A percentile compares a stretch with the other conserved stretches of the same genome.
Evolutionary conservation across 2,888 invertebrate species (phyloP).

Genomic region (Cheiracanthium punctorium): DNA sequence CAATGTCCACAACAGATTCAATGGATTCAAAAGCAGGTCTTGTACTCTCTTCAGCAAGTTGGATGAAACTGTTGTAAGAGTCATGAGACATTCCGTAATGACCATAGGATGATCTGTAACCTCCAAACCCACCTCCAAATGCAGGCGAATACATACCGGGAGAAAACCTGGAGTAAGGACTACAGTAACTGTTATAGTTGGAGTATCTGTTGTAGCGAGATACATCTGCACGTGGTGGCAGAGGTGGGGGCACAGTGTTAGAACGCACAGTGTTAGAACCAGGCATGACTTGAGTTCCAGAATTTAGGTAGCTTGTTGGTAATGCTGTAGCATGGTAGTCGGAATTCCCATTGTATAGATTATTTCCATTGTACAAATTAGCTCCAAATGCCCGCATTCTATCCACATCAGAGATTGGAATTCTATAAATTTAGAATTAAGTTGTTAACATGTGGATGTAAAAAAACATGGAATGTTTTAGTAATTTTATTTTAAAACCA

Average conservation of each 20-base stretch:
- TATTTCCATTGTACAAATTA: background rate
- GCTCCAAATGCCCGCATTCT: background rate
- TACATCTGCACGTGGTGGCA: constrained; percentile 58
- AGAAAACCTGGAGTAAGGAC: constrained; percentile 12
- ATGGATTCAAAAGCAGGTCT: constrained; percentile 95
- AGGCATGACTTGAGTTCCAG: background rate
- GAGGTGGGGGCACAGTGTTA: constrained; percentile 48
- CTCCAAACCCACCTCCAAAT: background rate
- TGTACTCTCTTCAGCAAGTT: constrained; percentile 92
- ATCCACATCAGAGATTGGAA: background rate
- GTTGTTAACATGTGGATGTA: no score
- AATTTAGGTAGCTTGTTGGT: constrained; percentile 9
- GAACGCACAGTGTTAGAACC: background rate
- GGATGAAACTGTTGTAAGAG: constrained; percentile 80
- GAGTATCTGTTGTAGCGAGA: constrained; percentile 16
- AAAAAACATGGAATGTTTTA: background rate
- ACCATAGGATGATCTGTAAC: constrained; percentile 28
- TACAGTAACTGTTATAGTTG: constrained; percentile 23
- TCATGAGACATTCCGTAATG: constrained; percentile 34
- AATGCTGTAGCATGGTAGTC: constrained; percentile 6
- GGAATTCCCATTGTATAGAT: background rate
- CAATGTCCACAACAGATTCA: constrained; percentile 92
- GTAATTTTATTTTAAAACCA: no score
- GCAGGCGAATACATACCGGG: constrained; percentile 14
- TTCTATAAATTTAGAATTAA: no score